Evolutionary conservation across 2,888 invertebrate genomes (phyloP).

Genomic region (Volucella zonaria): DNA sequence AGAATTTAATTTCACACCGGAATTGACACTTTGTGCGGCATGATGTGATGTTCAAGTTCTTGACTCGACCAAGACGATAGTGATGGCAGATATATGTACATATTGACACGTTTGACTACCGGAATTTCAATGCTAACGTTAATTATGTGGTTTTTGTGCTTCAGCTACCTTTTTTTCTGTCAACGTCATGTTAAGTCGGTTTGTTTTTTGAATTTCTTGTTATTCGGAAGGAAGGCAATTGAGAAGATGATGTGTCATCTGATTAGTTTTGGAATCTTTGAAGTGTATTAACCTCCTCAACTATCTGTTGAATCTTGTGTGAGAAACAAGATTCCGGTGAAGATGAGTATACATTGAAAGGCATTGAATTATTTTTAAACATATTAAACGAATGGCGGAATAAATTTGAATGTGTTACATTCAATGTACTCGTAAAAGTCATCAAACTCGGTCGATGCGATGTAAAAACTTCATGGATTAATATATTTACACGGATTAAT

Average conservation of each 20-base stretch:
- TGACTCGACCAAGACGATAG: slow-evolving; percentile 6
- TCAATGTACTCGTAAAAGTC: too few species aligned
- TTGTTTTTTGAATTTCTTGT: neutral
- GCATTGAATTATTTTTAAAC: too few species aligned
- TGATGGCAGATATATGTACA: slow-evolving; percentile 55
- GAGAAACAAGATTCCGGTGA: too few species aligned
- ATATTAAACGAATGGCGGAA: too few species aligned
- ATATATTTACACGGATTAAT: too few species aligned
- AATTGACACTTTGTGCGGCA: slow-evolving; percentile 36
- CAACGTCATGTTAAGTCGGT: slow-evolving; percentile 29
- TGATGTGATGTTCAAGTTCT: slow-evolving; percentile 38
- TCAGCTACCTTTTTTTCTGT: slow-evolving; percentile 27
- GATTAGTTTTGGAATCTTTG: slow-evolving; percentile 48
- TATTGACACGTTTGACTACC: slow-evolving; percentile 42
- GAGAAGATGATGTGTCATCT: slow-evolving; percentile 38
- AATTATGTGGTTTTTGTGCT: slow-evolving; percentile 27
- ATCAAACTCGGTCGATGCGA: too few species aligned
- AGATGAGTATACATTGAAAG: too few species aligned
- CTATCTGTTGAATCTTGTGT: neutral
- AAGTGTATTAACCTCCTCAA: neutral
- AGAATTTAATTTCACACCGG: slow-evolving; percentile 34
- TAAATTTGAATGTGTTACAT: too few species aligned
- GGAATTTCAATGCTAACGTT: slow-evolving; percentile 30
- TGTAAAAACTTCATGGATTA: too few species aligned
- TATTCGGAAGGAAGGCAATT: slow-evolving; percentile 29